Evolutionary conservation across 2,888 invertebrate species (phyloP).

Genomic region (Mesochorus sp.): DNA sequence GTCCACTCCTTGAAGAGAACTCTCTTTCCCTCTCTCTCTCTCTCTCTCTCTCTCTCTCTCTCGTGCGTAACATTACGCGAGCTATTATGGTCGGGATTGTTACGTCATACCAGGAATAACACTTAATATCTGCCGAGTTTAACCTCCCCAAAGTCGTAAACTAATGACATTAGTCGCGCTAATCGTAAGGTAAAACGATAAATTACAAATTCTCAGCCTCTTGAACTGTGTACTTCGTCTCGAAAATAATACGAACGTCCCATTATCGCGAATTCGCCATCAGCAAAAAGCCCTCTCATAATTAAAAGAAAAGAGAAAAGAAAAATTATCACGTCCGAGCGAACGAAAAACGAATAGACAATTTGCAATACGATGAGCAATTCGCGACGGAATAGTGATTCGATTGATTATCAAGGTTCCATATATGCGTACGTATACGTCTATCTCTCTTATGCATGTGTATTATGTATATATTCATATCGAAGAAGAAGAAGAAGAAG

Average conservation of each 20-base stretch:
- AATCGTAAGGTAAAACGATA: conserved; percentile 53
- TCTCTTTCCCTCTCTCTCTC: too few relatives aligned
- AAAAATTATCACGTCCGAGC: conserved; percentile 10
- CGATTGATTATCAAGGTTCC: conserved; percentile 17
- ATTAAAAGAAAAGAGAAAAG: background rate
- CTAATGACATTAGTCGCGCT: conserved; percentile 48
- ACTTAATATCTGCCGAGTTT: conserved; percentile 58
- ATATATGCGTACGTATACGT: background rate
- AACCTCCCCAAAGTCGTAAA: conserved; percentile 55
- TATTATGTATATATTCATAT: background rate
- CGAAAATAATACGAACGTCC: background rate
- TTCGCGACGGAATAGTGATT: conserved; percentile 41
- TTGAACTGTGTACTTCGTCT: background rate
- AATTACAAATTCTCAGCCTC: conserved; percentile 52
- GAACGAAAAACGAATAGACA: background rate
- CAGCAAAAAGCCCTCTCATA: background rate
- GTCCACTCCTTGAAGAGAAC: too few relatives aligned
- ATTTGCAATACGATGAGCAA: conserved; percentile 29
- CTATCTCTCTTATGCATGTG: background rate
- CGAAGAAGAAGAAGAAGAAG: background rate
- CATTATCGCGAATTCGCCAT: background rate
- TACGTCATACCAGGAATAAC: too few relatives aligned
- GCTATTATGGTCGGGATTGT: too few relatives aligned
- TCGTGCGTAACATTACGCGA: too few relatives aligned
- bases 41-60: too few relatives aligned